Base-by-base conservation (phyloP, 2,888 invertebrate genomes). In the Euproctis similis region DNA sequence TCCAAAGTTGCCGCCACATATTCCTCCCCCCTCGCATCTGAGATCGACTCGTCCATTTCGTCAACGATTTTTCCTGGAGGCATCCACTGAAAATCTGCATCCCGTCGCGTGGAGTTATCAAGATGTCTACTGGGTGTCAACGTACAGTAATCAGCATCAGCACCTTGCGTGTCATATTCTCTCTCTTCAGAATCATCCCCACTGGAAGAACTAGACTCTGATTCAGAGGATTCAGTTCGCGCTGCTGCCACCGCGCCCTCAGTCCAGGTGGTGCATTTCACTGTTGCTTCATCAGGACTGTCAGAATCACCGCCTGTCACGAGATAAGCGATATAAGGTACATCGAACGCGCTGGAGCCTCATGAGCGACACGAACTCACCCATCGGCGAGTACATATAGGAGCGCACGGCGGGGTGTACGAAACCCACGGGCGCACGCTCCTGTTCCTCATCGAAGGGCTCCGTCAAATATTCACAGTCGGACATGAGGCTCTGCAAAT, bases 81-180 rank as follows among this genome's bases (percentile, higher is more conserved):
- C 67, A 90, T 85, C 90, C 90, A 90, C 71, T 87, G 89, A 66
- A 90, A 90, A 65, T 89, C 89, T 61, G 87, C 87, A 63, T 89
- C 88, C 58, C 90, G 88, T 36, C 88, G 77, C 7, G 88, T 88
- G 24, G 89, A 87, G 57, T 87, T 86, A 62, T 88, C 88, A 18
- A 72, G 48, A 18, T 74, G 67, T 42, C 64, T 66, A 36, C 58
- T 72, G 8, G 84, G 84, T 12, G 84, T 84, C 39, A 81, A 48
- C 9, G 82, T 84, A 19, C 69, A 71, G 63, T 90, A 90, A 59
- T 90, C 89, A 45, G 85, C 86, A 56, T 88, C 87, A 59, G 86
- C 87, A 36, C 81, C 71, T 20, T 86, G 87, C 11, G 87, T 86
- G 56, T 87, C 86, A 57, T 87, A 88, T 27, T 68, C 73, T 33